phyloP scores from a whole-genome alignment of 1,140 invertebrate genomes.

The Dinothrombium tinctorium region DNA sequence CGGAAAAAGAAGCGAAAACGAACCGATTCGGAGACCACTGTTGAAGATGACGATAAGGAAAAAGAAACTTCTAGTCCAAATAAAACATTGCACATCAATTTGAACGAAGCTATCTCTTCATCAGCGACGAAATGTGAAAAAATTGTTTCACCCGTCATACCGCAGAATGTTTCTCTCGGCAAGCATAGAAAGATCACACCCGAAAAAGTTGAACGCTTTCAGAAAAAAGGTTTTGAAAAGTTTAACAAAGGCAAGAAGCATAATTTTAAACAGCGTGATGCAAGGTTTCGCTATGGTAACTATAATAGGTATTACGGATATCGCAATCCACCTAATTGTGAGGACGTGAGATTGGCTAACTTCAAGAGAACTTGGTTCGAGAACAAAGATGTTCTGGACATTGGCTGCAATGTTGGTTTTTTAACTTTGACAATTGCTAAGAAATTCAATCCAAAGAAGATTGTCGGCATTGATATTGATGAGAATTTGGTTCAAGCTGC shows the following conservation, averaged over 20 bases:
- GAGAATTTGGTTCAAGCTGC: constrained; percentile 54
- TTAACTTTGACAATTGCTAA: constrained; percentile 56
- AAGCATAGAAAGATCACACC: too few species aligned
- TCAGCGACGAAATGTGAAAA: too few species aligned
- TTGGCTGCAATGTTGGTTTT: constrained; percentile 92
- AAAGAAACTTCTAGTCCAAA: too few species aligned
- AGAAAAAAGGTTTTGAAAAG: too few species aligned
- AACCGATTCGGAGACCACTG: constrained; percentile 3
- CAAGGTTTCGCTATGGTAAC: constrained; percentile 71
- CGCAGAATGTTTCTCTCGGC: too few species aligned
- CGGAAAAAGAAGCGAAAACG: constrained; percentile 19
- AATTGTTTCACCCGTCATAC: too few species aligned
- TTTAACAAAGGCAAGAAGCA: too few species aligned
- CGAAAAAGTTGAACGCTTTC: too few species aligned
- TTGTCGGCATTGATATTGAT: constrained; percentile 91
- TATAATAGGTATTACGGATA: constrained; percentile 93
- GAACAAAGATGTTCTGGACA: constrained; percentile 75
- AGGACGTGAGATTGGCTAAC: constrained; percentile 53
- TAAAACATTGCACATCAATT: too few species aligned
- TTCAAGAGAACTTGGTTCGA: constrained; percentile 64
- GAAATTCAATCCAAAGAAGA: constrained; percentile 52
- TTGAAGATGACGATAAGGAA: background rate
- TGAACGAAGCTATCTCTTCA: too few species aligned
- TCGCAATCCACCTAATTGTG: constrained; percentile 36
- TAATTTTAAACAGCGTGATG: constrained; percentile 5